Base-by-base conservation (phyloP, 2,113 vertebrate species). In the Eptesicus fuscus region DNA sequence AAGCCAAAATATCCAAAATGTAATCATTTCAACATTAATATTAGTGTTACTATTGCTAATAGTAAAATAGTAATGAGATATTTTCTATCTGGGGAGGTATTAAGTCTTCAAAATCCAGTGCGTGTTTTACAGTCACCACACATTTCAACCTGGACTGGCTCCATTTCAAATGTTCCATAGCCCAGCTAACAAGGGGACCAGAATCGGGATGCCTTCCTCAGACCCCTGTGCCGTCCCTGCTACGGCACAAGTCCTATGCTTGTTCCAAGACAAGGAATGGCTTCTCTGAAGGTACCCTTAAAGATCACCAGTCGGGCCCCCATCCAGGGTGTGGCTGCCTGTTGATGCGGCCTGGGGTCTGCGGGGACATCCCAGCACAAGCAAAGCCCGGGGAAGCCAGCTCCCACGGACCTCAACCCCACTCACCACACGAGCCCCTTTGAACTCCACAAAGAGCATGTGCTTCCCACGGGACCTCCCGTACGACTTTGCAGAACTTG, bases 11-110 rank as follows among this genome's bases (percentile, higher is more conserved):
- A 61, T 67, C 70, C 23, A 42, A 49, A 89, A 84, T 42, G 18
- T 61, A 51, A 73, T n/a, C 17, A 79, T 18, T 90, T 83, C 7
- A 20, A 40, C 20, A 56, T 53, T 69, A 22, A 65, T 51, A 51
- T 49, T 65, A 71, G 37, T 32, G 3, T 79, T 53, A 59, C 30
- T 10, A 20, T 77, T 88, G 56, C 40, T 44, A 17, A 71, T 12
- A 42, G 37, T 44, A 74, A 89, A 93, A 44, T 13, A 44, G 18
- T 30, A 40, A 82, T 61, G 71, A 95, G 74, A 35, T 42, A 28
- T 37, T 91, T 49, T 70, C 53, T 51, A 22, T 63, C 44, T 63
- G 30, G 25, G n/a, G 23, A 37, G 9, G 6, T 28, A 40, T 42
- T 32, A 61, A 49, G 44, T 42, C 51, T 93, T 90, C 37, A 73